These are phyloP conservation scores for Tor tambroides DNA, from an alignment of 2,113 vertebrate species.

Conservation along the genomic window DNA sequence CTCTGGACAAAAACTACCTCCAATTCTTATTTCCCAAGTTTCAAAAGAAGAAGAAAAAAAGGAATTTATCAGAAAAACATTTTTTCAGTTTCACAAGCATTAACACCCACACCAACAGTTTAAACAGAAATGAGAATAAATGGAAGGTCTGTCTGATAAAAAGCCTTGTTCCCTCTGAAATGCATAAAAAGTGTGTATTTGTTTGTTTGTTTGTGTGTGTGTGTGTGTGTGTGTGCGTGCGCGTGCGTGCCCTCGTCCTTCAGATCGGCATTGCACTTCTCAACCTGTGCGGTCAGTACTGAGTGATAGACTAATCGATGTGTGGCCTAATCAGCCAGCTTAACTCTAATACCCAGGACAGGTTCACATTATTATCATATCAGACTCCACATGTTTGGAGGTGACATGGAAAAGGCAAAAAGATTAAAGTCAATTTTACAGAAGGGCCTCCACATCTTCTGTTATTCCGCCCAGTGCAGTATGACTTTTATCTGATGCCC, in stretches of 20 bases:
- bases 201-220: neutral
- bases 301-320: conserved; percentile 79
- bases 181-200: neutral
- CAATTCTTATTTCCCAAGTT: neutral
- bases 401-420: conserved; percentile 74
- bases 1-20: conserved; percentile 8
- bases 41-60: neutral
- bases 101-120: neutral
- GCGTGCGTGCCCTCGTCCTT: conserved; percentile 36
- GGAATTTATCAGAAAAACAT: neutral
- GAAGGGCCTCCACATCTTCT: conserved; percentile 65
- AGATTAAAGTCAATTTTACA: conserved; percentile 75
- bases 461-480: conserved; percentile 61
- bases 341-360: conserved; percentile 80
- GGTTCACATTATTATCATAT: conserved; percentile 82
- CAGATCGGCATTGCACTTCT: conserved; percentile 51
- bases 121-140: neutral
- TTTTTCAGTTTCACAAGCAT: neutral
- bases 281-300: conserved; percentile 61
- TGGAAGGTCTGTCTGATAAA: conserved; percentile 16
- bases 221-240: neutral
- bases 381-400: conserved; percentile 74
- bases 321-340: conserved; percentile 78
- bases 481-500: conserved; percentile 52
- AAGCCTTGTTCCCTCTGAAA: neutral